Base-by-base conservation (phyloP, 2,888 invertebrate genomes). In the Caprella mutica region DNA sequence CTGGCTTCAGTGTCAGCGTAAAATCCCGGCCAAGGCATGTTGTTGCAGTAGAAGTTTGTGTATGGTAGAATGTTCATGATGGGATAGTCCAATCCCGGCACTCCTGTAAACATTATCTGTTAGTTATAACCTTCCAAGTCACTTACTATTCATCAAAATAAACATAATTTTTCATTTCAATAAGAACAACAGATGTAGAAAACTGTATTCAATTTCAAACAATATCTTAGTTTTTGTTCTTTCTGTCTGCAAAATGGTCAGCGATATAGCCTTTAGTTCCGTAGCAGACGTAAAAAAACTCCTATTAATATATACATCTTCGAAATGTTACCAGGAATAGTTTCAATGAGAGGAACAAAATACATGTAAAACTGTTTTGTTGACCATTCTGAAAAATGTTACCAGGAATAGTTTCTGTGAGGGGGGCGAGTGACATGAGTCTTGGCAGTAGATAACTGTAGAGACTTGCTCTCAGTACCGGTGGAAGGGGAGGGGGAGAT, bases 31-130 rank as follows among this genome's bases (percentile, higher is more conserved):
- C 61, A 65, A 14, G 61, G 65, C 65, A 61, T 63, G 38, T 64
- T 40, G n/a, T 52, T 61, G 55, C 65, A 65, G 55, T 57, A 59
- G 57, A 65, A 65, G 55, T 56, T 57, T 2, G 65, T 65, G 42
- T 64, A 58, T 1, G 65, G 65, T 8, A 65, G 59, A 9, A 52
- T 43, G 51, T 48, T 52, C 24, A 61, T 55, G 42, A 65, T 65
- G 27, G 65, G 65, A 39, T 65, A 65, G 57, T 65, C 65, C 3
- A 61, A 53, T 2, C 65, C 65, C 1, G 65, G 65, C 35, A 64
- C 56, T 12, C 62, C 60, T 1, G 60, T 56, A 6, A 60, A 43
- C 2, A 53, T 60, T 35, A 56, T 55, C 51, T 53, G n/a, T n/a
- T n/a, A n/a, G n/a, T n/a, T n/a, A n/a, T n/a, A n/a, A n/a, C n/a